Base-by-base conservation (phyloP, 2,797 vertebrate species). In the Etheostoma nigrum region DNA sequence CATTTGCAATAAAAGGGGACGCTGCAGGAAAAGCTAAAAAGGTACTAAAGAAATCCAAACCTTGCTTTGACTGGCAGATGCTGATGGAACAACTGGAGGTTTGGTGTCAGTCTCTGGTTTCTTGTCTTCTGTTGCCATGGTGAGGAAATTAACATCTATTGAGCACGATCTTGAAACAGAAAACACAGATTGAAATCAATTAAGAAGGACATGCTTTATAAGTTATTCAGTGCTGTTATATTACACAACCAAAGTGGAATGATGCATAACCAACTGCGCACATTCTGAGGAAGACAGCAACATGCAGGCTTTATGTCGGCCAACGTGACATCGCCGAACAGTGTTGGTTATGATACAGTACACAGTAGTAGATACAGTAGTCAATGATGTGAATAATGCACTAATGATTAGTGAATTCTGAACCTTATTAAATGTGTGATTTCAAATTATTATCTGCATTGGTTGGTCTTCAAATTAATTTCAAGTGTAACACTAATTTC, bases 121-220 rank as follows among this genome's bases (percentile, higher is more conserved):
- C 95, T 99, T 99, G 89, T 99, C 98, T 95, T 99, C 98, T 19
- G 98, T 98, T 92, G 98, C 97, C 98, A 99, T 94, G 78, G 82
- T 85, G 85, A 92, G 53, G 60, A 52, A 81, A 82, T 62, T 9
- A 52, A 78, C 87, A 83, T 90, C 82, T 78, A 87, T 48, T 72
- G 71, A 62, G 58, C 48, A 66, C 65, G 52, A 65, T 65, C 59
- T 76, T 86, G 62, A 69, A 19, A 61, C 49, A 66, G 19, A 65
- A 12, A 14, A 13, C 15, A 48, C 19, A 52, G 45, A 71, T 2
- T 21, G 1, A 70, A 15, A 25, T 0, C 12, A 54, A 2, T 23
- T 5, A 6, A 6, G 0, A 15, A 42, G 15, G 1, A 1, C 12
- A 47, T 33, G 19, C 1, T 27, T 7, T 7, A 16, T 0, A 27